These are phyloP conservation scores for Lagopus leucura DNA, from an alignment of 2,113 vertebrate genomes.

Conservation along the genomic window DNA sequence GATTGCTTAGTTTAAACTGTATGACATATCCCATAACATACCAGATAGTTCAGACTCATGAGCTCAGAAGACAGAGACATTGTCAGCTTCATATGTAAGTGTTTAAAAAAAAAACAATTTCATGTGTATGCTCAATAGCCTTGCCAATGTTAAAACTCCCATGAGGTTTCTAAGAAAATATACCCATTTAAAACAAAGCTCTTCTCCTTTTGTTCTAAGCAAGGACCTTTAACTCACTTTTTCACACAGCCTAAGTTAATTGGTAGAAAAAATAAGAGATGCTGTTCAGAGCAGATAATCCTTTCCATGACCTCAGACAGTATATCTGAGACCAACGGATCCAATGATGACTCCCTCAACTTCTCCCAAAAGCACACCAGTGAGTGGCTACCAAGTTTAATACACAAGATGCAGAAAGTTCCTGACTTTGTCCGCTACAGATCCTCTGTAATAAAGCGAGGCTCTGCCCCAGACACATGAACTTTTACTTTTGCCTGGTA, in stretches of 20 bases:
- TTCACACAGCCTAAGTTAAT: not conserved
- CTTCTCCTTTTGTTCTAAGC: not conserved
- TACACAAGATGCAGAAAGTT: not conserved
- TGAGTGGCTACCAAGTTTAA: not conserved
- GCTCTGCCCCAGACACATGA: not conserved
- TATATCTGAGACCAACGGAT: not conserved
- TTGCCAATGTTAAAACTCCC: not conserved
- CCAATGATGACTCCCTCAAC: not conserved
- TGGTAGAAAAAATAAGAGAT: not conserved
- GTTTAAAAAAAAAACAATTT: not conserved
- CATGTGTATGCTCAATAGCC: not conserved
- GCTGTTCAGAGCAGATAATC: not conserved
- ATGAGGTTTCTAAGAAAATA: not conserved
- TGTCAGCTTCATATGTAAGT: not conserved
- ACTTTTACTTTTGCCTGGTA: not conserved
- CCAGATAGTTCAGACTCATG: not conserved
- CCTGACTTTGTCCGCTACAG: not conserved
- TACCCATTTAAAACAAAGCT: not conserved
- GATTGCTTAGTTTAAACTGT: slow-evolving; percentile 41
- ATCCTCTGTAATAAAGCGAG: not conserved
- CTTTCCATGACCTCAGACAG: not conserved
- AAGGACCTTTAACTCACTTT: not conserved
- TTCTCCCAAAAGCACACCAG: not conserved
- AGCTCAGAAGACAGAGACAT: not conserved
- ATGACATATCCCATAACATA: slow-evolving; percentile 3